phyloP scores from a whole-genome alignment of 2,113 vertebrate genomes.

The Galemys pyrenaicus region DNA sequence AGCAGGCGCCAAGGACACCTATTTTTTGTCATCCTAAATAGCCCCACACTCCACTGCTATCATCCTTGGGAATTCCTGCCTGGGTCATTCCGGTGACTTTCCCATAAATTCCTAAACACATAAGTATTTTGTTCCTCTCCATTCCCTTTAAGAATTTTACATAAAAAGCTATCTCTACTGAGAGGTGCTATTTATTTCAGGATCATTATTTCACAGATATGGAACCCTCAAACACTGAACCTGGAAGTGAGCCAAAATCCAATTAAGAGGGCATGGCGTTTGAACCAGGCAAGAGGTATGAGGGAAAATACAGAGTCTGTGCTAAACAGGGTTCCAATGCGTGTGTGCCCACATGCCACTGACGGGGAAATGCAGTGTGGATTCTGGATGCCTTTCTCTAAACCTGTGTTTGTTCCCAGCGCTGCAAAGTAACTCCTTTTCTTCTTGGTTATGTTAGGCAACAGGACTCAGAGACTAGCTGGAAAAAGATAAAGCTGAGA shows the following conservation, averaged over 20 bases:
- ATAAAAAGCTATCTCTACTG: conserved; percentile 73
- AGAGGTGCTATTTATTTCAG: conserved; percentile 80
- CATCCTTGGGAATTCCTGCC: neutral
- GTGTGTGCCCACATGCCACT: neutral
- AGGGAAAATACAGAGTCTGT: conserved; percentile 61
- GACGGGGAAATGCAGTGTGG: conserved; percentile 38
- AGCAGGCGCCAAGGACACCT: neutral
- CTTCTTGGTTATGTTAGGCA: conserved; percentile 39
- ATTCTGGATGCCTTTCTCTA: conserved; percentile 42
- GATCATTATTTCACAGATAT: conserved; percentile 82
- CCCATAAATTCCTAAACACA: conserved; percentile 65
- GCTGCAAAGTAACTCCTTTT: conserved; percentile 42
- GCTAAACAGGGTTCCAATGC: neutral
- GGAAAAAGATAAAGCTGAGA: neutral
- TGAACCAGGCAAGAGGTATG: conserved; percentile 76
- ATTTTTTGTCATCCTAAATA: neutral
- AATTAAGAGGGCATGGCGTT: conserved; percentile 82
- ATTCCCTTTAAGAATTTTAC: conserved; percentile 67
- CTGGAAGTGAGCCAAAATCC: conserved; percentile 86
- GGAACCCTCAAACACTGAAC: conserved; percentile 74
- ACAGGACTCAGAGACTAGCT: conserved; percentile 21
- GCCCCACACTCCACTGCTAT: neutral
- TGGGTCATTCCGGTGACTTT: conserved; percentile 10
- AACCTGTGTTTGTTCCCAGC: conserved; percentile 1
- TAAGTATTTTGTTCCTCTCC: conserved; percentile 42